Percentiles rank a stretch among this genome's conserved stretches.
These are phyloP conservation scores for Danio albolineatus DNA, from an alignment of 2,797 vertebrate genomes.

Conservation along the genomic window DNA sequence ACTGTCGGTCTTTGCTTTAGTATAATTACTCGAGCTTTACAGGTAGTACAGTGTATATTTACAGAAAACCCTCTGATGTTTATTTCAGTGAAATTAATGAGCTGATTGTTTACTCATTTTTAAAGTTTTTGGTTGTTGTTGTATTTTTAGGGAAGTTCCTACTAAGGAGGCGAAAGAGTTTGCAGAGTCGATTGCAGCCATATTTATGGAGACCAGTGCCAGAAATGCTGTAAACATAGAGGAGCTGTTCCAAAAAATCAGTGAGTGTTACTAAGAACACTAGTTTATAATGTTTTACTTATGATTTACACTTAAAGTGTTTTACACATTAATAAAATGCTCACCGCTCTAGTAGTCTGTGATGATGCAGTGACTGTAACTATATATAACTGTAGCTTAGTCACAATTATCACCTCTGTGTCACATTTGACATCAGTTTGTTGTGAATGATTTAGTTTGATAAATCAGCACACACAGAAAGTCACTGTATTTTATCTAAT, in stretches of 20 bases:
- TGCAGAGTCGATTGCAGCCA: slow-evolving; percentile 94
- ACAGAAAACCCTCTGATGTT: background rate
- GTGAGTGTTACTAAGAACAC: slow-evolving; percentile 77
- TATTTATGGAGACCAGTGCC: slow-evolving; percentile 98
- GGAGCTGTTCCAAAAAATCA: slow-evolving; percentile 99
- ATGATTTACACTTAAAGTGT: background rate
- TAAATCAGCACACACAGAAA: background rate
- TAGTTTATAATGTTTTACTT: background rate
- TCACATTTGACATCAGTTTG: background rate
- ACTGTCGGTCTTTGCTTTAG: background rate
- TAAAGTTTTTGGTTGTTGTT: background rate
- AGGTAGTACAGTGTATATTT: background rate
- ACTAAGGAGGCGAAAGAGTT: slow-evolving; percentile 98
- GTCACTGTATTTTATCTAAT: background rate
- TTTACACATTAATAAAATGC: too few relatives aligned
- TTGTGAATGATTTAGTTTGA: background rate
- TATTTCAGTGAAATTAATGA: background rate
- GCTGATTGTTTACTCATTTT: background rate
- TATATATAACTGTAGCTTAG: too few relatives aligned
- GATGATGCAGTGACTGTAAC: background rate
- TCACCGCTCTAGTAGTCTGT: background rate
- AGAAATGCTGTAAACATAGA: slow-evolving; percentile 96
- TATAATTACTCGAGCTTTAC: background rate
- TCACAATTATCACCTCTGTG: background rate
- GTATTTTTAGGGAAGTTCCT: slow-evolving; percentile 88